These are phyloP conservation scores for Xiphorhynchus erythropygius DNA, from an alignment of 2,797 vertebrate species.

Conservation along the genomic window DNA sequence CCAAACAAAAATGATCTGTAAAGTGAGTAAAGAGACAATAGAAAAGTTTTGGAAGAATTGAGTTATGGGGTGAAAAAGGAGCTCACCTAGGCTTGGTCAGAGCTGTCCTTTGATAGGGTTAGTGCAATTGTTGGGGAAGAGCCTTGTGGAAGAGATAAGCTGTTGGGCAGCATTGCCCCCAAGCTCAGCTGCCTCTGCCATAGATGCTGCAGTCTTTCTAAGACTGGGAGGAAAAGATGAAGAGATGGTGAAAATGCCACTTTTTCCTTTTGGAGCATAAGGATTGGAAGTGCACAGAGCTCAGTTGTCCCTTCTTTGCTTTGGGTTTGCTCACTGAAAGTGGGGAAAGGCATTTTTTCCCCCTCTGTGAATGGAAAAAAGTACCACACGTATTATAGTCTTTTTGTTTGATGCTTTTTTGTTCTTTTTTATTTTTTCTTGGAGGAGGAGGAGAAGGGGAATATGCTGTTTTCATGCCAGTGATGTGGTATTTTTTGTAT, in stretches of 20 bases:
- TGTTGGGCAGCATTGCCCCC: accelerated
- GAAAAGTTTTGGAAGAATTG: background rate
- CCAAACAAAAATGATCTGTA: background rate
- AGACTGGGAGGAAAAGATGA: background rate
- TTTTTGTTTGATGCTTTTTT: background rate
- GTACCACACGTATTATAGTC: background rate
- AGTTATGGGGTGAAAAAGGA: background rate
- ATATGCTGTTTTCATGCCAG: background rate
- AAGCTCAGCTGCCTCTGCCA: background rate
- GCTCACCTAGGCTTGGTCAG: background rate
- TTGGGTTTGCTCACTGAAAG: background rate
- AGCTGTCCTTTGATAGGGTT: background rate
- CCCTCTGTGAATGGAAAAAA: background rate
- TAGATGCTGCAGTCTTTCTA: background rate
- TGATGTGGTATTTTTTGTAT: background rate
- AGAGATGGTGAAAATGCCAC: background rate
- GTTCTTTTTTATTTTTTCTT: background rate
- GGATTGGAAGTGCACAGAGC: background rate
- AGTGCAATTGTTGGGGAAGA: background rate
- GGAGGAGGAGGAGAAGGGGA: background rate
- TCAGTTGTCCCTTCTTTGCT: background rate
- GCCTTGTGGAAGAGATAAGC: background rate
- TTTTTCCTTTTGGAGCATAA: background rate
- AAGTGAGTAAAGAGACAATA: background rate
- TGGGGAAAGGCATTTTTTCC: background rate